A percentile compares a stretch with the other conserved stretches of the same genome.
phyloP scores from a whole-genome alignment of 1,140 invertebrate species.

The Bombus waltoni region DNA sequence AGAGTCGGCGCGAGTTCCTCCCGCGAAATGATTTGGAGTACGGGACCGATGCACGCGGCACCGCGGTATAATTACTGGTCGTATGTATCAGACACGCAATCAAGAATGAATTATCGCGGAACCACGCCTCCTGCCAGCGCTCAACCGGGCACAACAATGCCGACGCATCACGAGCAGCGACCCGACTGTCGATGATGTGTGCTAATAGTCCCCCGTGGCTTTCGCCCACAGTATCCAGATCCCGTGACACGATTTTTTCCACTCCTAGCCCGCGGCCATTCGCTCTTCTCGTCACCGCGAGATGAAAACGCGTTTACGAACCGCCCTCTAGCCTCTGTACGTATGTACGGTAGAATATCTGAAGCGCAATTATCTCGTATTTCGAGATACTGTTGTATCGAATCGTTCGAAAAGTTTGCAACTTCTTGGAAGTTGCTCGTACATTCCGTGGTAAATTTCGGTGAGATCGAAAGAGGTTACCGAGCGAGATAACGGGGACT shows the following conservation, averaged over 20 bases:
- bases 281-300: conserved; percentile 2
- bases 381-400: too few relatives aligned
- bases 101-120: conserved; percentile 81
- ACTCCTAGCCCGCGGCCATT: conserved; percentile 27
- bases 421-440: too few relatives aligned
- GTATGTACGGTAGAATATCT: not conserved
- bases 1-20: conserved; percentile 27
- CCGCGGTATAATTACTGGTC: conserved; percentile 78
- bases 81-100: conserved; percentile 82
- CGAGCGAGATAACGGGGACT: too few relatives aligned
- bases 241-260: conserved; percentile 63
- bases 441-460: too few relatives aligned
- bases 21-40: conserved; percentile 53
- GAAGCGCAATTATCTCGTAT: too few relatives aligned
- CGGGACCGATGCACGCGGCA: conserved; percentile 58
- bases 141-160: conserved; percentile 77
- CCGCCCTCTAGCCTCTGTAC: not conserved
- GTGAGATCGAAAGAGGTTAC: too few relatives aligned
- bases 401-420: too few relatives aligned
- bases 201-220: conserved; percentile 77
- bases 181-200: conserved; percentile 81
- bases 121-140: conserved; percentile 76
- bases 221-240: conserved; percentile 70
- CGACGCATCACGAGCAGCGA: conserved; percentile 79
- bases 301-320: conserved; percentile 26